Percentiles rank a stretch among this genome's conserved stretches.
Conservation (phyloP, 30 jellyfish, hydroid and myxozoan species). For the Morbakka virulenta region DNA sequence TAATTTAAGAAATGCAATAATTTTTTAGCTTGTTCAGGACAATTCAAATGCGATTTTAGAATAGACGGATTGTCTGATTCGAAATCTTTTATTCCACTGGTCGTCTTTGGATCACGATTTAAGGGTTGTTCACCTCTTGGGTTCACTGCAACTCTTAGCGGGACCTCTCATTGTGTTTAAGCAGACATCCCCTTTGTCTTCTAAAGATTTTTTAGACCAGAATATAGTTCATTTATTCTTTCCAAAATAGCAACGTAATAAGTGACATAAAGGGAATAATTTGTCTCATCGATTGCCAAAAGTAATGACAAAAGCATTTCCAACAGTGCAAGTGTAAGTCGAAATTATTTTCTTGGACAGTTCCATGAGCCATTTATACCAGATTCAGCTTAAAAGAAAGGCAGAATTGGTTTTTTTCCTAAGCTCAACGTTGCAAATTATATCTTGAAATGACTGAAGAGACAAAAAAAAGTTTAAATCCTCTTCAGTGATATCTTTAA, state of each 20-base stretch:
- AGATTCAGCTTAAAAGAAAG: too few species aligned
- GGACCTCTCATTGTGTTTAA: too few species aligned
- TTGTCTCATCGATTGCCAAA: too few species aligned
- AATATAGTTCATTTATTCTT: too few species aligned
- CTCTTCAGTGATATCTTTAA: neutral
- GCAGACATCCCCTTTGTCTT: too few species aligned
- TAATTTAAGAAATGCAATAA: neutral
- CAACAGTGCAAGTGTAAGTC: too few species aligned
- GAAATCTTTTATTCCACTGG: constrained; percentile 17
- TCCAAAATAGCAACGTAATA: too few species aligned
- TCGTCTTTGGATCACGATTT: constrained; percentile 9
- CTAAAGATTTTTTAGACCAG: too few species aligned
- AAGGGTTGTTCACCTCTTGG: constrained; percentile 10
- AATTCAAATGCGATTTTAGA: constrained; percentile 12
- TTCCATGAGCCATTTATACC: too few species aligned
- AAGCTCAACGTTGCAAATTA: neutral
- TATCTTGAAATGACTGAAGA: neutral
- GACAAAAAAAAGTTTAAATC: neutral
- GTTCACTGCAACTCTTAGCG: constrained; percentile 10
- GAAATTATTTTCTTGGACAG: too few species aligned
- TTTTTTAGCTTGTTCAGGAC: constrained; percentile 29
- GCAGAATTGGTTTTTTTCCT: neutral
- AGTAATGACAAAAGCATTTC: too few species aligned
- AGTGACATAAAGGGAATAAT: too few species aligned
- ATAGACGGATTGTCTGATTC: constrained; percentile 12